Conservation (phyloP, 1,140 invertebrate genomes). For the Formica selysi region DNA sequence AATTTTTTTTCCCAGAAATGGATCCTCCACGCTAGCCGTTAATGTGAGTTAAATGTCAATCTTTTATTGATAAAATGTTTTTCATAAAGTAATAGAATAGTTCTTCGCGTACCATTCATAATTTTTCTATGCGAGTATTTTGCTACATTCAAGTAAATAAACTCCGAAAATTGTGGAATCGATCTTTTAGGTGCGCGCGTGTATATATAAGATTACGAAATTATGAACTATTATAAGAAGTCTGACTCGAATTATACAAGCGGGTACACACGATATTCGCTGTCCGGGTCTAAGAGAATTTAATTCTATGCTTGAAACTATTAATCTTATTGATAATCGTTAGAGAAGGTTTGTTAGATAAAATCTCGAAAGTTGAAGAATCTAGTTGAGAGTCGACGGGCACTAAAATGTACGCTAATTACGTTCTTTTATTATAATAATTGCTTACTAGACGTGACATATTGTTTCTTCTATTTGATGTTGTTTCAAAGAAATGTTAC, state of each 20-base stretch:
- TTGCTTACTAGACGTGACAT: slow-evolving; percentile 9
- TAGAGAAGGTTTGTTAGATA: slow-evolving; percentile 10
- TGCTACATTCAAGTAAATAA: not conserved
- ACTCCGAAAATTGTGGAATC: not conserved
- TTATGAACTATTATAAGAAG: slow-evolving; percentile 68
- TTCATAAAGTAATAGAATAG: not conserved
- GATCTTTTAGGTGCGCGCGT: slow-evolving; percentile 10
- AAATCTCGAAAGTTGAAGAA: slow-evolving; percentile 10
- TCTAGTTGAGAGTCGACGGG: slow-evolving; percentile 27
- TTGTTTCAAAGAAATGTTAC: slow-evolving; percentile 15
- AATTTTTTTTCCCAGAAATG: not conserved
- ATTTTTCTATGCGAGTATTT: slow-evolving; percentile 7
- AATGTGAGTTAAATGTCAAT: slow-evolving; percentile 4
- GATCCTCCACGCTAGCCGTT: not conserved
- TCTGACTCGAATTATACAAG: slow-evolving; percentile 66
- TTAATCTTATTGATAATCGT: slow-evolving; percentile 32
- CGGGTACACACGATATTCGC: slow-evolving; percentile 67
- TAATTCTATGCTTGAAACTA: slow-evolving; percentile 28
- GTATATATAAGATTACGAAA: slow-evolving; percentile 46
- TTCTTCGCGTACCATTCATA: not conserved
- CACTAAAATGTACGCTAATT: slow-evolving; percentile 25
- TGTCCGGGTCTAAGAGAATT: slow-evolving; percentile 41
- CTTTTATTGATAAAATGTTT: slow-evolving; percentile 1
- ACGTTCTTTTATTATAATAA: not conserved
- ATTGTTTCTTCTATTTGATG: slow-evolving; percentile 34